Evolutionary conservation across 2,888 invertebrate species (phyloP).

Genomic region (Lissonota sp.): DNA sequence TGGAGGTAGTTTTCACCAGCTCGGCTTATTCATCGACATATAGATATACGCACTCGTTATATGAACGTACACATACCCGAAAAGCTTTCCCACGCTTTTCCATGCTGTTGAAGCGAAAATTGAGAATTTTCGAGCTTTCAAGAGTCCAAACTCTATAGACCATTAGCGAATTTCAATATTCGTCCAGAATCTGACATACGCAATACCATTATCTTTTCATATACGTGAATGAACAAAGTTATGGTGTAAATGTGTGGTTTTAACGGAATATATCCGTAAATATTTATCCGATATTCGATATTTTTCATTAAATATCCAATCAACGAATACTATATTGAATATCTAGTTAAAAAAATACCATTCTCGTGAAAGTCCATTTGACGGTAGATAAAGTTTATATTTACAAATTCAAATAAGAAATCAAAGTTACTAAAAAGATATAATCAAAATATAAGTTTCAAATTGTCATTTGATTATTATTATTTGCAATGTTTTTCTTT

Average conservation of each 20-base stretch:
- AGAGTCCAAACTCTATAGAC: conserved; percentile 14
- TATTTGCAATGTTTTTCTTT: no score
- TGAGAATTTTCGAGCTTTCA: conserved; percentile 63
- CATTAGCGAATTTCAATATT: conserved; percentile 53
- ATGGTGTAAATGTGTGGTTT: neutral
- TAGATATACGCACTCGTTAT: neutral
- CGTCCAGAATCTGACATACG: neutral
- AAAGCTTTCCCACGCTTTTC: conserved; percentile 13
- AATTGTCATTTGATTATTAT: no score
- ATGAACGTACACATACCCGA: conserved; percentile 5
- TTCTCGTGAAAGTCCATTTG: no score
- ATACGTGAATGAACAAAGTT: neutral
- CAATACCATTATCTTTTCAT: conserved; percentile 5
- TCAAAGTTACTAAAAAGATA: no score
- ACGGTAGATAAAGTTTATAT: no score
- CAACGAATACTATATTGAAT: neutral
- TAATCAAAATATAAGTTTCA: no score
- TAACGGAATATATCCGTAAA: no score
- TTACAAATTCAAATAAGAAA: no score
- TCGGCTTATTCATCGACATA: conserved; percentile 17
- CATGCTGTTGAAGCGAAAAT: conserved; percentile 62
- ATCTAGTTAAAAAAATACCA: no score
- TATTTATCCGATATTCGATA: neutral
- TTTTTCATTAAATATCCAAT: neutral
- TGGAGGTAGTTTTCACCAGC: conserved; percentile 27